These are phyloP conservation scores for Numida meleagris DNA, from an alignment of 2,113 vertebrate species.

Conservation along the genomic window DNA sequence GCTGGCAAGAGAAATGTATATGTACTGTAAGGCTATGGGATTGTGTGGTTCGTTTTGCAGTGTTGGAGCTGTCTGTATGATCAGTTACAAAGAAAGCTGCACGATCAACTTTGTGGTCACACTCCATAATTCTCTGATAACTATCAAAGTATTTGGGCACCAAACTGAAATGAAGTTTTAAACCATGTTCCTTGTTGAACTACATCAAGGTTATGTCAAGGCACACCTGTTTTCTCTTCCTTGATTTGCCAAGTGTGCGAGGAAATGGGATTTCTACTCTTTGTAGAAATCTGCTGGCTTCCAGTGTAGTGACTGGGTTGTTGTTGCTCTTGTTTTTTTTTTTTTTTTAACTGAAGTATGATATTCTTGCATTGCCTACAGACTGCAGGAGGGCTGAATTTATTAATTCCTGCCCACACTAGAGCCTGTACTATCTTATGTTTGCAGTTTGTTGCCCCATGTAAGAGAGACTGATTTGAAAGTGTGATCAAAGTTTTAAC, in stretches of 20 bases:
- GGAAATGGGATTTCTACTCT: not conserved
- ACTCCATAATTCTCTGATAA: not conserved
- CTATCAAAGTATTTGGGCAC: not conserved
- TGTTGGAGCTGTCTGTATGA: not conserved
- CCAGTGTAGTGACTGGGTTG: not conserved
- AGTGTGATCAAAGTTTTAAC: not conserved
- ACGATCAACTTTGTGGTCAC: not conserved
- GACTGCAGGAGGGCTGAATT: not conserved
- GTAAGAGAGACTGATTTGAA: not conserved
- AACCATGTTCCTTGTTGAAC: not conserved
- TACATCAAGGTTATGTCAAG: not conserved
- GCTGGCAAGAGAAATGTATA: not conserved
- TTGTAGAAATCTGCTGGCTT: not conserved
- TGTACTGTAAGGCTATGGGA: not conserved
- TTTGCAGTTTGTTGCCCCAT: not conserved
- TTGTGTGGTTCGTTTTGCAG: not conserved
- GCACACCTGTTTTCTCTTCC: constrained; percentile 18
- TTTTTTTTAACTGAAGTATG: not conserved
- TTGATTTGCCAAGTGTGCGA: not conserved
- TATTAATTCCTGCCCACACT: not conserved
- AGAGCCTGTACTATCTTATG: not conserved
- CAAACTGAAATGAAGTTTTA: not conserved
- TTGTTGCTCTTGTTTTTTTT: not conserved
- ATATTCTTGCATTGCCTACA: not conserved
- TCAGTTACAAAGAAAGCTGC: not conserved